Evolutionary conservation across 1,140 invertebrate genomes (phyloP).

Genomic region (Phymorhynchus buccinoides): DNA sequence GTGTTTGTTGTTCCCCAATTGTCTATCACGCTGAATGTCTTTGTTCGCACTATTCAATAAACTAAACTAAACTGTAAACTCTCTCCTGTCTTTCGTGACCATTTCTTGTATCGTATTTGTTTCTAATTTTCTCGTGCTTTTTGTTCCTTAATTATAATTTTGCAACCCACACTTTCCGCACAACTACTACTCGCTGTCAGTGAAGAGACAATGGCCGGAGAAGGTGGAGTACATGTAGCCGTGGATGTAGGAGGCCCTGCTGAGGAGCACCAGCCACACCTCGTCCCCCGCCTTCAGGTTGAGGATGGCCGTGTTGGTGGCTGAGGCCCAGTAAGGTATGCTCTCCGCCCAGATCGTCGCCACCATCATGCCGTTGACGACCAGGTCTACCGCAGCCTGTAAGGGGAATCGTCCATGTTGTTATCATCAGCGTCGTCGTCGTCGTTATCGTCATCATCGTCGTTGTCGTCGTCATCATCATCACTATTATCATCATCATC

Average conservation of each 20-base stretch:
- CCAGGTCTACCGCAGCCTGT: constrained; percentile 70
- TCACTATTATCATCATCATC: constrained; percentile 1
- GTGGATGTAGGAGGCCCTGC: constrained; percentile 66
- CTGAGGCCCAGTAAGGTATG: constrained; percentile 70
- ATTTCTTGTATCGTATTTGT: too few relatives aligned
- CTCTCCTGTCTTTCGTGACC: too few relatives aligned
- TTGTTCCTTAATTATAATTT: not conserved
- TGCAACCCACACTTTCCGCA: not conserved
- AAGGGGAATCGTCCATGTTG: too few relatives aligned
- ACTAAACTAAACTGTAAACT: too few relatives aligned
- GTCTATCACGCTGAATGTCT: too few relatives aligned
- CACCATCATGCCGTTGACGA: constrained; percentile 66
- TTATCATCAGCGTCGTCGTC: too few relatives aligned
- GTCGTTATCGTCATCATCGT: not conserved
- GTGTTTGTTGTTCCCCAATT: too few relatives aligned
- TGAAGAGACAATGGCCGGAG: constrained; percentile 69
- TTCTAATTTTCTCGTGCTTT: too few relatives aligned
- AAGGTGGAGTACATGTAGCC: constrained; percentile 73
- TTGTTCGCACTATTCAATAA: too few relatives aligned
- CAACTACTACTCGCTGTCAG: constrained; percentile 50
- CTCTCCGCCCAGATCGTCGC: constrained; percentile 72
- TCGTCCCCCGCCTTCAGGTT: constrained; percentile 65
- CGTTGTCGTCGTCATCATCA: not conserved
- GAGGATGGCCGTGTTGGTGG: constrained; percentile 69
- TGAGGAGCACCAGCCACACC: constrained; percentile 67